These are phyloP conservation scores for Rhea americana DNA, from an alignment of 2,113 vertebrate genomes.

Conservation along the genomic window DNA sequence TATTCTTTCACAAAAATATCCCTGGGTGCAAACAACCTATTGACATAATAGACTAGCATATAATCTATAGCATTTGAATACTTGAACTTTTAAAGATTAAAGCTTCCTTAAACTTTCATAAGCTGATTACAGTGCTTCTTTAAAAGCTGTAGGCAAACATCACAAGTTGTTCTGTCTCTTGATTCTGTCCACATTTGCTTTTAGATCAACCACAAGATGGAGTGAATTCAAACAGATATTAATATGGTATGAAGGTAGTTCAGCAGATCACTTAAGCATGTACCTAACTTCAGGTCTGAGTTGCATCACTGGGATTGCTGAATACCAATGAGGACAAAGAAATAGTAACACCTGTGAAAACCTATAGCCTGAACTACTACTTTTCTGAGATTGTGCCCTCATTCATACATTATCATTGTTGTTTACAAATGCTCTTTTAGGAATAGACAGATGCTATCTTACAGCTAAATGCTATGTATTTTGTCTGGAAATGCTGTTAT, in stretches of 20 bases:
- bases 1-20: background rate
- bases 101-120: background rate
- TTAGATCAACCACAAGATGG: background rate
- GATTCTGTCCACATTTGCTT: background rate
- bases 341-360: background rate
- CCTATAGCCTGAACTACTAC: background rate
- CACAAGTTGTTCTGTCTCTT: background rate
- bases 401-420: background rate
- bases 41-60: background rate
- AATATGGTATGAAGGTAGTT: background rate
- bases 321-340: background rate
- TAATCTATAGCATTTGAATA: background rate
- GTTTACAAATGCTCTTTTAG: background rate
- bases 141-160: background rate
- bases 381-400: background rate
- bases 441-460: background rate
- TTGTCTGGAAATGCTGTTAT: background rate
- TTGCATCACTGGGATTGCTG: background rate
- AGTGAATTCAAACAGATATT: background rate
- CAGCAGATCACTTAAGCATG: background rate
- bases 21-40: background rate
- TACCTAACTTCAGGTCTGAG: background rate
- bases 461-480: background rate
- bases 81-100: background rate
- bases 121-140: background rate